Conservation (phyloP, 35 echinoderm and acorn worm species). For the Apostichopus californicus region DNA sequence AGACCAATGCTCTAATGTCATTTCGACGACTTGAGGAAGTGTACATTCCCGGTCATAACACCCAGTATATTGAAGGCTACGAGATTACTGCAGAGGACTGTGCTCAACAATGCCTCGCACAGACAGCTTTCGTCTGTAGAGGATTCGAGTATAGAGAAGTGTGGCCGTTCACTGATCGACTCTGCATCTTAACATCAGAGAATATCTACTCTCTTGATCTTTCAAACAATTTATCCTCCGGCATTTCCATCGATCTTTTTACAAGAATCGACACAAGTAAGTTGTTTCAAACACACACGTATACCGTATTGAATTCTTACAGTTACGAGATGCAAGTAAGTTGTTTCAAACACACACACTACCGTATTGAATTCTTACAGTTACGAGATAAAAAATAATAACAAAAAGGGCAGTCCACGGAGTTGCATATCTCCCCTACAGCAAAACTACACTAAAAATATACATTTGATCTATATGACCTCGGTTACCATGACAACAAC, state of each 20-base stretch:
- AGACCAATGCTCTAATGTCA: slow-evolving; percentile 53
- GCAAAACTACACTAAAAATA: too few relatives aligned
- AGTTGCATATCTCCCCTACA: too few relatives aligned
- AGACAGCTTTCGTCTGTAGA: slow-evolving; percentile 72
- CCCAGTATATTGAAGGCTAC: slow-evolving; percentile 39
- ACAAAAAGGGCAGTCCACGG: too few relatives aligned
- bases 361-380: not conserved
- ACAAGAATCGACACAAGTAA: slow-evolving; percentile 83
- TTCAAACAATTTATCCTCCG: slow-evolving; percentile 3
- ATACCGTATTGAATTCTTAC: not conserved
- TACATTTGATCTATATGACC: too few relatives aligned
- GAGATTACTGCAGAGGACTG: slow-evolving; percentile 77
- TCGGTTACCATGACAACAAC: too few relatives aligned
- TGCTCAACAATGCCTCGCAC: slow-evolving; percentile 61
- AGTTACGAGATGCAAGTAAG: slow-evolving; percentile 46
- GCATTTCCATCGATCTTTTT: slow-evolving; percentile 66
- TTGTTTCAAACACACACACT: not conserved
- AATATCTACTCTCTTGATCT: slow-evolving; percentile 73
- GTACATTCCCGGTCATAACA: slow-evolving; percentile 64
- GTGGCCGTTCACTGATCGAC: slow-evolving; percentile 54
- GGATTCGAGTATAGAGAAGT: slow-evolving; percentile 78
- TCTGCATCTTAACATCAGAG: slow-evolving; percentile 71
- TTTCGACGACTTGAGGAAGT: slow-evolving; percentile 52
- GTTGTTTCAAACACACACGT: not conserved
- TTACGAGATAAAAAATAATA: too few relatives aligned